A percentile compares a stretch with the other conserved stretches of the same genome.
phyloP scores from a whole-genome alignment of 2,113 vertebrate species.

The Rattus rattus region DNA sequence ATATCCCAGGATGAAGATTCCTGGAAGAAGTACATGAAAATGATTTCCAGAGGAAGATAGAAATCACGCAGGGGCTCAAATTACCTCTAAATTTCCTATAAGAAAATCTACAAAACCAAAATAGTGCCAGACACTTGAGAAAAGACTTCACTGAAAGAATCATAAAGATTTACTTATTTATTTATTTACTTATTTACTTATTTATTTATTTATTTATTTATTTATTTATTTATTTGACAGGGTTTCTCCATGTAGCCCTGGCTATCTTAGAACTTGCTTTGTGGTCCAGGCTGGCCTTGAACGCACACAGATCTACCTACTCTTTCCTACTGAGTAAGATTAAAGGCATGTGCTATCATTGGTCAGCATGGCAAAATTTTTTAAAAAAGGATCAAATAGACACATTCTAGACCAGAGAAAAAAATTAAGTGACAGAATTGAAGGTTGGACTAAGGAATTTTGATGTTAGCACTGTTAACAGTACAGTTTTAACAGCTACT shows the following conservation, averaged over 20 bases:
- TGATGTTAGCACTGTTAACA: background rate
- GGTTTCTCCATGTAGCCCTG: background rate
- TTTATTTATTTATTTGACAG: background rate
- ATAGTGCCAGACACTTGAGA: background rate
- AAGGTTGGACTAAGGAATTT: background rate
- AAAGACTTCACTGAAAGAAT: background rate
- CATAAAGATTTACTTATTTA: background rate
- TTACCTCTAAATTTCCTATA: slow-evolving; percentile 1
- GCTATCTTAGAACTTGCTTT: background rate
- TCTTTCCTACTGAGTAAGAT: background rate
- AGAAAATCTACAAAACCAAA: background rate
- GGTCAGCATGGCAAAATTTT: background rate
- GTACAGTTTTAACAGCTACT: background rate
- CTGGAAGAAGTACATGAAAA: slow-evolving; percentile 30
- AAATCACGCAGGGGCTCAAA: background rate
- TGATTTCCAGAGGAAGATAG: slow-evolving; percentile 8
- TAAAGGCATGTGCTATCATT: background rate
- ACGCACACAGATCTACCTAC: background rate
- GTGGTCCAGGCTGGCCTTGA: background rate
- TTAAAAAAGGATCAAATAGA: background rate
- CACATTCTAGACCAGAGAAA: background rate
- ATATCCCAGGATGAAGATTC: background rate
- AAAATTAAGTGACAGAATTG: background rate
- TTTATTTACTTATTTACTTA: no score
- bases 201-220: no score